Conservation (phyloP, 1,140 invertebrate species). For the Acromyrmex heyeri region DNA sequence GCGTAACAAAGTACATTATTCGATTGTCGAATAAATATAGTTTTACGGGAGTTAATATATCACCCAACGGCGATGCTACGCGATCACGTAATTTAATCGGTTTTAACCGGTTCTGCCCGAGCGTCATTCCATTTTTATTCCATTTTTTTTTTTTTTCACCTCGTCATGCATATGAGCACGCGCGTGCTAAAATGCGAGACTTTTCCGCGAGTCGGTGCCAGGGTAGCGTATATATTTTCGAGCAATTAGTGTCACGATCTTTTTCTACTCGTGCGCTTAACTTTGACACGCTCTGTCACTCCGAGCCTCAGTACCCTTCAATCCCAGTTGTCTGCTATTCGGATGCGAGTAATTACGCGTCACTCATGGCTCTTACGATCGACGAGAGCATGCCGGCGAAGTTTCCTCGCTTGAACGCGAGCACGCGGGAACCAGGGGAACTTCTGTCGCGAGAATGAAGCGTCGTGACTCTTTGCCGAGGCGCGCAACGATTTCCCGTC, state of each 20-base stretch:
- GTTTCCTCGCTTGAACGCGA: slow-evolving; percentile 69
- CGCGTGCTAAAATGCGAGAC: slow-evolving; percentile 46
- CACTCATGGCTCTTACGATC: slow-evolving; percentile 78
- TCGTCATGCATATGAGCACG: slow-evolving; percentile 29
- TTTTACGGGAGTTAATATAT: slow-evolving; percentile 37
- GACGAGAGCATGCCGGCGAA: slow-evolving; percentile 74
- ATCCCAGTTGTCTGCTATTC: slow-evolving; percentile 78
- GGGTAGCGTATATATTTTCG: slow-evolving; percentile 73
- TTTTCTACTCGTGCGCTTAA: slow-evolving; percentile 74
- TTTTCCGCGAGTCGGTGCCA: slow-evolving; percentile 62
- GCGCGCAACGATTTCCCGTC: slow-evolving; percentile 42
- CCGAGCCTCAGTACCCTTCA: slow-evolving; percentile 74
- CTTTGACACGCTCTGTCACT: slow-evolving; percentile 77
- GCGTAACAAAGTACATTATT: slow-evolving; percentile 7
- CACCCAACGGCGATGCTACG: slow-evolving; percentile 15
- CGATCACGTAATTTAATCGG: slow-evolving; percentile 41
- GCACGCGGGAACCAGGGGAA: slow-evolving; percentile 61
- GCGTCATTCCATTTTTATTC: slow-evolving; percentile 42
- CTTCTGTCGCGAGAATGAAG: slow-evolving; percentile 67
- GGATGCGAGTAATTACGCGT: slow-evolving; percentile 79
- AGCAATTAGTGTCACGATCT: slow-evolving; percentile 78
- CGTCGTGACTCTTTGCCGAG: slow-evolving; percentile 46
- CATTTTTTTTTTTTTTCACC: neutral
- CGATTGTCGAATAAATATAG: slow-evolving; percentile 55
- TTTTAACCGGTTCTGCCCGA: slow-evolving; percentile 26